Evolutionary conservation across 2,113 vertebrate genomes (phyloP).

Genomic region (Notechis scutatus): DNA sequence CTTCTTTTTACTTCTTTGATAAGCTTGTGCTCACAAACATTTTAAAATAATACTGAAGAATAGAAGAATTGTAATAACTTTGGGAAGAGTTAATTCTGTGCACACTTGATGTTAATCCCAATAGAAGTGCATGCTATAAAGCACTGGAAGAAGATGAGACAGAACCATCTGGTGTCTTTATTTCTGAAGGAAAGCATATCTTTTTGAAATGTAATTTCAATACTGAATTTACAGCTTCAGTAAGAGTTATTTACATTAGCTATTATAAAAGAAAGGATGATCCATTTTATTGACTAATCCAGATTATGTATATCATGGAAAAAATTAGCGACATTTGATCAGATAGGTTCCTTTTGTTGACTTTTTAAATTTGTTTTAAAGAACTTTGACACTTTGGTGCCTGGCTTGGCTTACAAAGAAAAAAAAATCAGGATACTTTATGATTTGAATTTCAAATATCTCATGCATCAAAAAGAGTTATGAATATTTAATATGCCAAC

Average conservation of each 20-base stretch:
- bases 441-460: slow-evolving; percentile 66
- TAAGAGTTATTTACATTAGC: slow-evolving; percentile 5
- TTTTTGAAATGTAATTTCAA: slow-evolving; percentile 2
- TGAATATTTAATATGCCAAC: slow-evolving; percentile 61
- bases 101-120: background rate
- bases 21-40: background rate
- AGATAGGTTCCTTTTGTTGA: slow-evolving; percentile 62
- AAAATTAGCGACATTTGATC: slow-evolving; percentile 52
- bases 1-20: background rate
- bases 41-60: background rate
- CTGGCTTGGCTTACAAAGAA: slow-evolving; percentile 52
- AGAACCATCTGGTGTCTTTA: background rate
- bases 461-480: slow-evolving; percentile 48
- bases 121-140: fast-evolving
- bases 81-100: background rate
- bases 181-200: background rate
- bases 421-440: slow-evolving; percentile 32
- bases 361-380: slow-evolving; percentile 58
- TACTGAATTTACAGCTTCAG: slow-evolving; percentile 1
- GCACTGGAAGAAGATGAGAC: background rate
- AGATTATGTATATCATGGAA: slow-evolving; percentile 1
- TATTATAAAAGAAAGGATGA: slow-evolving; percentile 18
- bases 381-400: slow-evolving; percentile 39
- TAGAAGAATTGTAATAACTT: background rate
- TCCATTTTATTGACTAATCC: slow-evolving; percentile 27